A percentile compares a stretch with the other conserved stretches of the same genome.
Evolutionary conservation across 2,113 vertebrate genomes (phyloP).

Genomic region (Tursiops truncatus): DNA sequence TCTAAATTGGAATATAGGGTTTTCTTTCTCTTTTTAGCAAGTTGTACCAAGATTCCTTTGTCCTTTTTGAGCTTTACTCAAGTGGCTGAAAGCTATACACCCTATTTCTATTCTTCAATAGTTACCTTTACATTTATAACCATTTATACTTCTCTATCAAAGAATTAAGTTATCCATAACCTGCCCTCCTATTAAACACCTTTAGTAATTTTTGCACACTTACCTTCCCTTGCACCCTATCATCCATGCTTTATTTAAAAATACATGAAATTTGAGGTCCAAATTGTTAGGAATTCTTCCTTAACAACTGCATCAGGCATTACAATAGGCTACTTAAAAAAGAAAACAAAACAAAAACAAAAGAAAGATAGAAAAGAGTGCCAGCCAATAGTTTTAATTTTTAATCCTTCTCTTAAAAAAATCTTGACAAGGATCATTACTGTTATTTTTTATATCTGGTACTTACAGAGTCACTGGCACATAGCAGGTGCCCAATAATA

Average conservation of each 20-base stretch:
- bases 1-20: conserved; percentile 40
- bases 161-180: conserved; percentile 12
- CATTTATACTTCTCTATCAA: not conserved
- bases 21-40: conserved; percentile 42
- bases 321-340: not conserved
- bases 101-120: not conserved
- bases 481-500: not conserved
- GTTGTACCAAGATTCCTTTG: conserved; percentile 38
- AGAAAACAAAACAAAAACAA: not conserved
- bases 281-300: not conserved
- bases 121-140: conserved; percentile 21
- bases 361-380: not conserved
- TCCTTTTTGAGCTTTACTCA: not conserved
- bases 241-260: not conserved
- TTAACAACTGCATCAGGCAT: not conserved
- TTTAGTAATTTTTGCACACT: not conserved
- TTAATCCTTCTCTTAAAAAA: conserved; percentile 5
- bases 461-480: not conserved
- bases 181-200: not conserved
- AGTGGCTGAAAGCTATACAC: conserved; percentile 20
- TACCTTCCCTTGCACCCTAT: not conserved
- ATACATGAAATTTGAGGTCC: not conserved
- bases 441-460: not conserved
- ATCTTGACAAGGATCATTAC: not conserved
- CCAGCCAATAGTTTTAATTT: not conserved